A percentile compares a stretch with the other conserved stretches of the same genome.
Conservation (phyloP, 2,888 invertebrate species). For the Alentia gelatinosa region DNA sequence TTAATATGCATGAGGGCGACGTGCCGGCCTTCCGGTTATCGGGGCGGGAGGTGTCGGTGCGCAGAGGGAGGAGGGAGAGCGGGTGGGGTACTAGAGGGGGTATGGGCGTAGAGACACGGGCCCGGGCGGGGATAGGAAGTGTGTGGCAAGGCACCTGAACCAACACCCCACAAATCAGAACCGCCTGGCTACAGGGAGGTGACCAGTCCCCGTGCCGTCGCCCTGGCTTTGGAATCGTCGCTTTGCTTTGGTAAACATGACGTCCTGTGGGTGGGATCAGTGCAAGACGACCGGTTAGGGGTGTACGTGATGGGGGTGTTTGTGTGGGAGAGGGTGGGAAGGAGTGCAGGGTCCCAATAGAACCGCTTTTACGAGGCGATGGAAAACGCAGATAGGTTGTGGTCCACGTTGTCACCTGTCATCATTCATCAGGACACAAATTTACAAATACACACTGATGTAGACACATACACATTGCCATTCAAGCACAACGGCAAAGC, state of each 20-base stretch:
- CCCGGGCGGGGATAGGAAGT: not conserved
- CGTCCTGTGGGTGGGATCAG: not conserved
- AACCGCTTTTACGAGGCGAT: not conserved
- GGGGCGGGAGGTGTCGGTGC: not conserved
- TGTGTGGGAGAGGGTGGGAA: not conserved
- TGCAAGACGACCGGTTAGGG: not conserved
- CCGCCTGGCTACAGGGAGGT: not conserved
- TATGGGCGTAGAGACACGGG: not conserved
- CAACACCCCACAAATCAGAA: not conserved
- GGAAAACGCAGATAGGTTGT: not conserved
- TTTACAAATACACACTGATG: too few relatives aligned
- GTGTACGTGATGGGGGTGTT: not conserved
- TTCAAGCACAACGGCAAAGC: too few relatives aligned
- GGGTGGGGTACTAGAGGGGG: not conserved
- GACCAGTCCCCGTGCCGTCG: not conserved
- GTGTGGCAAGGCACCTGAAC: not conserved
- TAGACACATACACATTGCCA: not conserved
- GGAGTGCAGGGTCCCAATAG: not conserved
- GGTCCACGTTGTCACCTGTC: not conserved
- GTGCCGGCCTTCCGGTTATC: not conserved
- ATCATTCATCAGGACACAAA: not conserved
- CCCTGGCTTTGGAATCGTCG: not conserved
- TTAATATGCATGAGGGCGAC: conserved; percentile 39
- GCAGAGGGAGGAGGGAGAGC: not conserved
- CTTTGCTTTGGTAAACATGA: not conserved